Conservation (phyloP, 1,140 invertebrate species). For the Tetramorium simillimum region DNA sequence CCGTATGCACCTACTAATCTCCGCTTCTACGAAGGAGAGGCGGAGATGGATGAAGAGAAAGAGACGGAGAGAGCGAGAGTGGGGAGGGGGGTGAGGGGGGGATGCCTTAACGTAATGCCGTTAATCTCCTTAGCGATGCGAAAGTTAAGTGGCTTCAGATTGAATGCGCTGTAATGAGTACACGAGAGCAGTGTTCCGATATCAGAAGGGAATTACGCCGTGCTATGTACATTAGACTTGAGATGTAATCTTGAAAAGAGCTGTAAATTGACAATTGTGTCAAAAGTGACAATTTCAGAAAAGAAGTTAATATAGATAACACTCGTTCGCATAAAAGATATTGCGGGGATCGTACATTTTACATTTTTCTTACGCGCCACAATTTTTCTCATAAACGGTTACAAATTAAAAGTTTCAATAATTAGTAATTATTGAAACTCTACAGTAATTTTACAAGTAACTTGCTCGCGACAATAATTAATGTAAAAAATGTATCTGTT, state of each 20-base stretch:
- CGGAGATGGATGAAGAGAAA: not conserved
- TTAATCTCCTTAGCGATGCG: slow-evolving; percentile 71
- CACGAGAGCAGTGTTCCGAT: not conserved
- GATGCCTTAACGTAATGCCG: slow-evolving; percentile 46
- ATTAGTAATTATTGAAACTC: not conserved
- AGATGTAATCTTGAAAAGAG: slow-evolving; percentile 1
- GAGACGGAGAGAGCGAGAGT: not conserved
- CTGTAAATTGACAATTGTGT: not conserved
- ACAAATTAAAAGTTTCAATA: not conserved
- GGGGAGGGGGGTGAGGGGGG: not conserved
- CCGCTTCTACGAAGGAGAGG: slow-evolving; percentile 15
- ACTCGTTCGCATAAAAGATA: no score
- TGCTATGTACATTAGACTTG: not conserved
- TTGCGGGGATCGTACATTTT: not conserved
- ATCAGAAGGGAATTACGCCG: slow-evolving; percentile 23
- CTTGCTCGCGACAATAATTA: not conserved
- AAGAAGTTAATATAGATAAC: not conserved
- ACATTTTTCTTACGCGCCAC: not conserved
- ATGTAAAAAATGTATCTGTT: not conserved
- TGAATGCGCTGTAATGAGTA: slow-evolving; percentile 65
- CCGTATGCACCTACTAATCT: slow-evolving; percentile 62
- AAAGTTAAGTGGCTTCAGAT: slow-evolving; percentile 68
- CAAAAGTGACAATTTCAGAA: not conserved
- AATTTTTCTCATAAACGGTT: not conserved
- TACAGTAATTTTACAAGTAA: not conserved